These are phyloP conservation scores for Mayetiola destructor DNA, from an alignment of 2,888 invertebrate genomes.

Conservation along the genomic window DNA sequence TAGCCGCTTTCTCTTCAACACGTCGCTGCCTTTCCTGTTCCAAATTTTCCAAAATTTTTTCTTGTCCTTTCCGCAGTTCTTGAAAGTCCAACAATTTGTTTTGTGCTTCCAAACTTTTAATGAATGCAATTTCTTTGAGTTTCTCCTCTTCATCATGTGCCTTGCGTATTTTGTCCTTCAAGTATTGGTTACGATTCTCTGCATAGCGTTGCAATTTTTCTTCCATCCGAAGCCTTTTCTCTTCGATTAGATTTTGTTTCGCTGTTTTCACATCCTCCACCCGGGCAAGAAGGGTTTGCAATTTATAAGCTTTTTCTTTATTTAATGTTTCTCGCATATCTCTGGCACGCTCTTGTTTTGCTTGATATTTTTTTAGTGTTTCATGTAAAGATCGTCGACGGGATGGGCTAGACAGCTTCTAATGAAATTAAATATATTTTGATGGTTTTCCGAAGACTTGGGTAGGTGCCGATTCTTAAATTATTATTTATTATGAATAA, in stretches of 20 bases:
- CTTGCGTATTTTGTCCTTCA: conserved; percentile 73
- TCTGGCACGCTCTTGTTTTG: conserved; percentile 83
- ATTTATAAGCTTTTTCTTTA: conserved; percentile 68
- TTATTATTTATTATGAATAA: too few species aligned
- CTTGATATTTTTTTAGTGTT: conserved; percentile 64
- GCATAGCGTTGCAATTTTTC: conserved; percentile 68
- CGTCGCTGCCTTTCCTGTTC: conserved; percentile 74
- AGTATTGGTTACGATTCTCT: conserved; percentile 72
- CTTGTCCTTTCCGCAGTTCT: conserved; percentile 62
- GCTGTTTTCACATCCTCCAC: conserved; percentile 74
- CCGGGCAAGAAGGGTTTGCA: conserved; percentile 71
- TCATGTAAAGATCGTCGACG: conserved; percentile 73
- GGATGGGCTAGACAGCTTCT: conserved; percentile 60
- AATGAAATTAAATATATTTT: too few species aligned
- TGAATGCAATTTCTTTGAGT: conserved; percentile 92
- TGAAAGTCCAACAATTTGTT: conserved; percentile 85
- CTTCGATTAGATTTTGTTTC: conserved; percentile 72
- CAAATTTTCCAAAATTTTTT: conserved; percentile 57
- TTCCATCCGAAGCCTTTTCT: conserved; percentile 61
- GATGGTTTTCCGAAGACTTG: too few species aligned
- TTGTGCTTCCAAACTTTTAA: conserved; percentile 88
- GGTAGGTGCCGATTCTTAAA: too few species aligned
- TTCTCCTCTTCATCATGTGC: conserved; percentile 97
- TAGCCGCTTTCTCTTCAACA: conserved; percentile 74
- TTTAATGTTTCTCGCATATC: conserved; percentile 68